A percentile compares a stretch with the other conserved stretches of the same genome.
phyloP scores from a whole-genome alignment of 2,888 invertebrate species.

The Patella ulyssiponensis region DNA sequence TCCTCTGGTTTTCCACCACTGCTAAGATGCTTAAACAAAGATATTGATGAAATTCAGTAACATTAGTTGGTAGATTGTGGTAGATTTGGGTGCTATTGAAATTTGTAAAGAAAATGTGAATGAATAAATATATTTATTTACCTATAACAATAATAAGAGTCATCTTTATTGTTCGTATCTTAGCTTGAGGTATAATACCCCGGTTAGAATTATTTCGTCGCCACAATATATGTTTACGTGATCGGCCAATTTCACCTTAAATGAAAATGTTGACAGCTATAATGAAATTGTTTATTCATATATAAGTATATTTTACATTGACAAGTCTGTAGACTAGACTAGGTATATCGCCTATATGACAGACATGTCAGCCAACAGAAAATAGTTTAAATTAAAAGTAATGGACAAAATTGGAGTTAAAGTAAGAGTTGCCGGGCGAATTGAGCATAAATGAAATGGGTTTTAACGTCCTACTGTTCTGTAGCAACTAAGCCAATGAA shows the following conservation, averaged over 20 bases:
- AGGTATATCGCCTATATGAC: neutral
- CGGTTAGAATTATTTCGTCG: conserved; percentile 29
- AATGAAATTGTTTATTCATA: too few relatives aligned
- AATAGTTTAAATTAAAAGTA: neutral
- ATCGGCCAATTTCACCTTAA: neutral
- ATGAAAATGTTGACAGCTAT: neutral
- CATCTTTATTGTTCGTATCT: conserved; percentile 70
- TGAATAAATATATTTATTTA: conserved; percentile 37
- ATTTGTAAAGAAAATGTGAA: too few relatives aligned
- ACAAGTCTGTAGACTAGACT: conserved; percentile 20
- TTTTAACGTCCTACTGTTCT: too few relatives aligned
- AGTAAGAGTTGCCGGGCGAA: neutral
- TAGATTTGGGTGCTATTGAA: too few relatives aligned
- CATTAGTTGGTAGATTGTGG: too few relatives aligned
- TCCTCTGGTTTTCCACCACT: too few relatives aligned
- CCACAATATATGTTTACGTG: neutral
- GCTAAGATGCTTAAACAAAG: too few relatives aligned
- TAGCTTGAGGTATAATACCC: conserved; percentile 68
- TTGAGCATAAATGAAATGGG: too few relatives aligned
- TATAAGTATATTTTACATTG: too few relatives aligned
- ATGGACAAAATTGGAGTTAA: neutral
- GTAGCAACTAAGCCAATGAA: too few relatives aligned
- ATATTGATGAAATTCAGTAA: too few relatives aligned
- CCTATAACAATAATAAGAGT: conserved; percentile 69
- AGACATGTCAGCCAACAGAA: neutral